Base-by-base conservation (phyloP, 2,113 vertebrate species). In the Aepyceros melampus region DNA sequence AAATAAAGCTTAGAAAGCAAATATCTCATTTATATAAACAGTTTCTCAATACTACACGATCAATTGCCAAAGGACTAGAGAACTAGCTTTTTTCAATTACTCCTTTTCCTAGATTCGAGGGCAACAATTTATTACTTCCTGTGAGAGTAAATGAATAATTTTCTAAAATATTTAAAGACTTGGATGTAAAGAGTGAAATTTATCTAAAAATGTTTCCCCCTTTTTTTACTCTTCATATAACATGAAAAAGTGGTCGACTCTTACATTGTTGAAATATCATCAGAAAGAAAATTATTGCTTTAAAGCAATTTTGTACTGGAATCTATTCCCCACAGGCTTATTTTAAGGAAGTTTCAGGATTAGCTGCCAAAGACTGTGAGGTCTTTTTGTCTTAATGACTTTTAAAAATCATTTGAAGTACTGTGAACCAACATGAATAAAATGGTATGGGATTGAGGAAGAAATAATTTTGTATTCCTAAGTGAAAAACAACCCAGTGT, bases 1-100 rank as follows among this genome's bases (percentile, higher is more conserved):
- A 99, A 99, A 99, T 97, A 99, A 98, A 97, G 85, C 96, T 97
- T 98, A 96, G 98, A 98, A 98, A 97, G 97, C 96, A 98, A 98
- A 97, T 98, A 98, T 97, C 97, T 97, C 79, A 93, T 86, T 98
- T 98, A 93, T 90, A 92, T 86, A 98, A 97, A 98, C 97, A 97
- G 98, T 93, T 98, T 98, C 85, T 95, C 95, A 98, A 94, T 98
- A 89, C 74, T 96, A 62, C 78, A 89, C 58, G 40, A 94, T 96
- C 97, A 89, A 31, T 97, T 96, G 96, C 86, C 49, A 90, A 83
- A 85, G 94, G 90, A 97, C 97, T 45, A 53, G 67, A 45, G 78
- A 97, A 96, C 93, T 96, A 91, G 27, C 62, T 95, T 89, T 97
- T 31, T 47, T 98, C 81, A 95, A 96, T 94, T 93, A 78, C 83